Percentiles rank a stretch among this genome's conserved stretches.
These are phyloP conservation scores for Drosophila anceps DNA, from an alignment of 2,888 invertebrate species.

Conservation along the genomic window DNA sequence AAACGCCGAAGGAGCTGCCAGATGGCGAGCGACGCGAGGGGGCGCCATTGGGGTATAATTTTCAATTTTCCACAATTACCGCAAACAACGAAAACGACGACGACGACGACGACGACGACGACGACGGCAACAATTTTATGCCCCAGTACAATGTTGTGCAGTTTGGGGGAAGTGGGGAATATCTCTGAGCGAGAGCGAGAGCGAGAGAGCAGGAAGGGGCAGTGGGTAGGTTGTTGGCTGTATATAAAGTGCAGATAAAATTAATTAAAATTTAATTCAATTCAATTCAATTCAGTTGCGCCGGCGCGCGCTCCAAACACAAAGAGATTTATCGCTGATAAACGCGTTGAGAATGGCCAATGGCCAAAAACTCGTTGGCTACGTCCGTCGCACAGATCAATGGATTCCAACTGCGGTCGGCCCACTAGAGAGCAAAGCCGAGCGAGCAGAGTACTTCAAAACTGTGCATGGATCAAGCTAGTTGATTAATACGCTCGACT, in stretches of 20 bases:
- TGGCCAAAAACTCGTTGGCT: slow-evolving; percentile 51
- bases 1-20: neutral
- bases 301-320: slow-evolving; percentile 75
- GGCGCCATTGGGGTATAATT: slow-evolving; percentile 48
- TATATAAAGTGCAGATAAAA: slow-evolving; percentile 77
- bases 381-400: slow-evolving; percentile 64
- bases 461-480: slow-evolving; percentile 55
- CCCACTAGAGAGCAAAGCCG: slow-evolving; percentile 2
- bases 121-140: slow-evolving; percentile 51
- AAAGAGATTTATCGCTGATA: slow-evolving; percentile 82
- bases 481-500: slow-evolving; percentile 59
- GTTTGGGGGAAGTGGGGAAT: neutral
- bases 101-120: slow-evolving; percentile 12
- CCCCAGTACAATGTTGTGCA: slow-evolving; percentile 28
- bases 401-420: slow-evolving; percentile 36
- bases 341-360: slow-evolving; percentile 78
- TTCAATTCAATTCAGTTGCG: slow-evolving; percentile 79
- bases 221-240: neutral
- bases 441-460: slow-evolving; percentile 18
- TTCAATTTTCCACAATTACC: slow-evolving; percentile 81
- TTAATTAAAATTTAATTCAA: slow-evolving; percentile 82
- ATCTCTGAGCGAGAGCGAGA: neutral
- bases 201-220: neutral
- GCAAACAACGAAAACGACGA: slow-evolving; percentile 30
- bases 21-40: neutral